Base-by-base conservation (phyloP, 2,888 invertebrate species). In the Schrankia costaestrigalis region DNA sequence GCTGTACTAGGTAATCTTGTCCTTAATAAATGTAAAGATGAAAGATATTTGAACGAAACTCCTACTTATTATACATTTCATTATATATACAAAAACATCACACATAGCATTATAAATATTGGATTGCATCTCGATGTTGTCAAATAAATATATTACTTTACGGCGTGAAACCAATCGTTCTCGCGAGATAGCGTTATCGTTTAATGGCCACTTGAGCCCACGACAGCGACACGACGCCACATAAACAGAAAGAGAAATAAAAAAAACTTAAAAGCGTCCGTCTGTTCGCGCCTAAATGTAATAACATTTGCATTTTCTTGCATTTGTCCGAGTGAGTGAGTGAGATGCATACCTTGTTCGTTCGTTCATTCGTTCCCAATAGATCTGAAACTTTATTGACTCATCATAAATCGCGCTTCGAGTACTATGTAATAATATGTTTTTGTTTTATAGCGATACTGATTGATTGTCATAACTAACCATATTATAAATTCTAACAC, bases 91-190 rank as follows among this genome's bases (percentile, higher is more conserved):
- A 56, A 48, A 27, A 45, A 35, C 26, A 34, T 30, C 27, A 17
- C 17, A 17, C 17, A 31, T 33, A 46, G 23, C 41, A 25, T 28
- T 50, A 41, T 41, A 46, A 46, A 46, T 35, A 46, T 38, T 31
- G 43, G 37, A 29, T 31, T 26, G 30, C 35, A 44, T 50, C 45
- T 41, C 31, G 28, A 19, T 27, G 35, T 42, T 58, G 44, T 48
- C 56, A 58, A 58, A 65, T 65, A 61, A 60, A 64, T 56, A 53
- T 55, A 62, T 60, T 61, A 58, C 61, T 63, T 63, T 56, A 66
- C 57, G 56, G 77, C 65, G 81, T 78, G 73, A 83, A 81, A 74
- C 67, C 63, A 70, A 78, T 78, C 78, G 70, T 69, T 71, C 52
- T 11, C 11, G 49, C 51, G 50, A 71, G 79, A 82, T 81, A 79